Percentiles rank a stretch among this genome's conserved stretches.
phyloP scores from a whole-genome alignment of 2,888 invertebrate species.

The Sarcophaga variegata region DNA sequence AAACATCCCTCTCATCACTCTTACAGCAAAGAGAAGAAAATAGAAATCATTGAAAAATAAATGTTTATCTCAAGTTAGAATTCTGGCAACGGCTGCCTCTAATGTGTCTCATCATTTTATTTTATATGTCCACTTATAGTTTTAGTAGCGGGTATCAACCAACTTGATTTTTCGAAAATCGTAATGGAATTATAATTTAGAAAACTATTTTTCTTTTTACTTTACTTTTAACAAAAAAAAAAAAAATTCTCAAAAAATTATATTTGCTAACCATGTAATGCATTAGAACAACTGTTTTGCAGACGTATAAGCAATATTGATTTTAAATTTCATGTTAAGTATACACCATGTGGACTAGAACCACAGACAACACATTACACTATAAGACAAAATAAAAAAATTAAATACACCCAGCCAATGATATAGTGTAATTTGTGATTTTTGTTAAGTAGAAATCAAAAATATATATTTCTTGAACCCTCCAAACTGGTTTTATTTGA shows the following conservation, averaged over 20 bases:
- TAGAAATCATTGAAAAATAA: constrained; percentile 14
- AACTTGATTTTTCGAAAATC: constrained; percentile 30
- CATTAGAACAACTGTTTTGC: neutral
- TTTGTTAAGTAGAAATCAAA: too few species aligned
- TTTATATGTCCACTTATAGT: constrained; percentile 34
- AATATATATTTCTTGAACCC: too few species aligned
- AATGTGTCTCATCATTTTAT: constrained; percentile 56
- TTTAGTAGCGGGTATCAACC: constrained; percentile 37
- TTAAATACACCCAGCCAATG: too few species aligned
- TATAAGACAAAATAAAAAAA: too few species aligned
- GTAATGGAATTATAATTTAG: constrained; percentile 57
- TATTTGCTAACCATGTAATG: neutral
- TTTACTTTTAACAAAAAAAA: constrained; percentile 23
- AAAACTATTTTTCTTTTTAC: constrained; percentile 43
- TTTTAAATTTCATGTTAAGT: constrained; percentile 38
- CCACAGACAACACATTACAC: too few species aligned
- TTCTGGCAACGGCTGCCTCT: constrained; percentile 57
- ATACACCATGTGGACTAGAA: neutral
- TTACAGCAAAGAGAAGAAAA: constrained; percentile 25
- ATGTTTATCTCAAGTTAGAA: constrained; percentile 22
- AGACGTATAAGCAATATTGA: constrained; percentile 36
- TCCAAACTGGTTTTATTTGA: too few species aligned
- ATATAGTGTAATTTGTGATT: too few species aligned
- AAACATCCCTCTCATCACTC: constrained; percentile 60
- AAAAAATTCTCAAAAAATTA: neutral